Evolutionary conservation across 2,797 vertebrate genomes (phyloP).

Genomic region (Fistularia commersonii): DNA sequence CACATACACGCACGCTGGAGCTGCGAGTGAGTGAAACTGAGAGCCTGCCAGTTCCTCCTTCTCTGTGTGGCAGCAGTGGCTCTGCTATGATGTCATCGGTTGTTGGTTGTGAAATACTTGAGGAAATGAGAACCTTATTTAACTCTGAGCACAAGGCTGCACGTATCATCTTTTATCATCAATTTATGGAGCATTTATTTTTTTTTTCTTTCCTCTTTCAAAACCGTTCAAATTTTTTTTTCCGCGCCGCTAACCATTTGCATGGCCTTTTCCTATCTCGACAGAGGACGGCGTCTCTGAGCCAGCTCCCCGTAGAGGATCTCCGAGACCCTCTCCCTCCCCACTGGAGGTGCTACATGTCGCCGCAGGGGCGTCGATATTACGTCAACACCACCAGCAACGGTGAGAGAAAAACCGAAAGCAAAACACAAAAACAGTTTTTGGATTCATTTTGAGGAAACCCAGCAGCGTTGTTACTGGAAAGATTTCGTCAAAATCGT

Average conservation of each 20-base stretch:
- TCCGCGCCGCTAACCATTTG: neutral
- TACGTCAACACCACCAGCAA: slow-evolving; percentile 95
- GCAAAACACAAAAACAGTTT: neutral
- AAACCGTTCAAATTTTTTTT: neutral
- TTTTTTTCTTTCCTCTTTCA: too few species aligned
- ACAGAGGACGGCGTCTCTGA: slow-evolving; percentile 87
- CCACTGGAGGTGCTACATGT: slow-evolving; percentile 95
- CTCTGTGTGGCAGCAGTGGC: slow-evolving; percentile 13
- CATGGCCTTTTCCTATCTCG: slow-evolving; percentile 32
- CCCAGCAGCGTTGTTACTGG: too few species aligned
- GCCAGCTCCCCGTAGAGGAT: slow-evolving; percentile 84
- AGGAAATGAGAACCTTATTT: slow-evolving; percentile 52
- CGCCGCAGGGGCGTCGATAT: slow-evolving; percentile 90
- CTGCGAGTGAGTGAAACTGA: slow-evolving; percentile 2
- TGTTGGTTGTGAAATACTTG: slow-evolving; percentile 51
- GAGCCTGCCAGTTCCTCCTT: slow-evolving; percentile 31
- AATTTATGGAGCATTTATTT: too few species aligned
- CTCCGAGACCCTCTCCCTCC: slow-evolving; percentile 80
- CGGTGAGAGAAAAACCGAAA: slow-evolving; percentile 74
- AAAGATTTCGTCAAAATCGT: too few species aligned
- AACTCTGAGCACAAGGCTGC: slow-evolving; percentile 11
- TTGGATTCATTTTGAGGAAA: neutral
- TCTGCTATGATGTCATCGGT: slow-evolving; percentile 45
- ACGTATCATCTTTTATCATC: neutral
- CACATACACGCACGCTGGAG: neutral